Conservation (phyloP, 2,888 invertebrate species). For the Galeruca laticollis region DNA sequence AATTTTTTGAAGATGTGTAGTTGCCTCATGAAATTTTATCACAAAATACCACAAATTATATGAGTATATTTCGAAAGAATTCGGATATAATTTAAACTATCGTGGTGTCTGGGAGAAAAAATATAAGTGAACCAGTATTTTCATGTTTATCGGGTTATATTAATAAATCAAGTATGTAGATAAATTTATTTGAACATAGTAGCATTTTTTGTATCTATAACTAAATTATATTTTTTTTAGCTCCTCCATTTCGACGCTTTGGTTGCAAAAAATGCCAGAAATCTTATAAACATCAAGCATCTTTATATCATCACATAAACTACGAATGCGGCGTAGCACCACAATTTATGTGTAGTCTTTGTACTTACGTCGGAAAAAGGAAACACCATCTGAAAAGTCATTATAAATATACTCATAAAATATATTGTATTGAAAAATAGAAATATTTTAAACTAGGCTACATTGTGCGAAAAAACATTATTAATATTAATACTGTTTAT, state of each 20-base stretch:
- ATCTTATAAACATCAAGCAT: conserved; percentile 45
- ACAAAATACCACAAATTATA: too few relatives aligned
- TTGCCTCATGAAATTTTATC: too few relatives aligned
- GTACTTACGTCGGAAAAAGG: conserved; percentile 41
- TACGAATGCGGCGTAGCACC: conserved; percentile 51
- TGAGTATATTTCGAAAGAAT: too few relatives aligned
- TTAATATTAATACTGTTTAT: not conserved
- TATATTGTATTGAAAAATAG: conserved; percentile 28
- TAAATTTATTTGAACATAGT: not conserved
- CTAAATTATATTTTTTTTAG: conserved; percentile 17
- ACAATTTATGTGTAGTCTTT: conserved; percentile 39
- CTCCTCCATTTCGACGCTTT: conserved; percentile 10
- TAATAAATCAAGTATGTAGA: not conserved
- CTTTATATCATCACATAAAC: conserved; percentile 47
- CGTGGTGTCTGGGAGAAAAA: too few relatives aligned
- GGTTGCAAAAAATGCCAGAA: conserved; percentile 45
- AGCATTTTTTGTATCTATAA: not conserved
- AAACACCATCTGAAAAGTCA: conserved; percentile 45
- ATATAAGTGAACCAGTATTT: too few relatives aligned
- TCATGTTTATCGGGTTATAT: not conserved
- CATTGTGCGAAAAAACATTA: not conserved
- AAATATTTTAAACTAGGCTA: not conserved
- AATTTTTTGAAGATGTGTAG: too few relatives aligned
- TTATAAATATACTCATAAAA: conserved; percentile 43
- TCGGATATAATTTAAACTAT: too few relatives aligned